Conservation (phyloP, 2,113 vertebrate species). For the Calidris pugnax region DNA sequence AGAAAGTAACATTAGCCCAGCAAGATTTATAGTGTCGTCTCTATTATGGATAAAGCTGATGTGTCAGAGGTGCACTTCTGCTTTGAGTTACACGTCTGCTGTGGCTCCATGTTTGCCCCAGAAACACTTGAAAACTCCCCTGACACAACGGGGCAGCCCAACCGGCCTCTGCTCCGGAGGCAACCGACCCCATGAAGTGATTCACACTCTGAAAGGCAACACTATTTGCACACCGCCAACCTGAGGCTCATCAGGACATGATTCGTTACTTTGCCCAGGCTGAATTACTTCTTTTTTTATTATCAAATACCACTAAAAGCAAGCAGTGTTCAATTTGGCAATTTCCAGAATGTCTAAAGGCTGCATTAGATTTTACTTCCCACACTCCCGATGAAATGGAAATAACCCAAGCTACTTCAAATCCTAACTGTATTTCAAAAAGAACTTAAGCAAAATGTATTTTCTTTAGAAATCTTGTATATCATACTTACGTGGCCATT, state of each 20-base stretch:
- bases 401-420: not conserved
- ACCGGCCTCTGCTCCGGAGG: accelerated
- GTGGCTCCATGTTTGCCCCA: not conserved
- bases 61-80: not conserved
- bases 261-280: not conserved
- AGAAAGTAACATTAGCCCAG: not conserved
- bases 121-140: not conserved
- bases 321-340: not conserved
- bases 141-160: not conserved
- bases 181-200: not conserved
- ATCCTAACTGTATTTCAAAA: accelerated
- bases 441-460: not conserved
- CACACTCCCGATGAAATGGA: not conserved
- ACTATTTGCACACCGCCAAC: not conserved
- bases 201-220: not conserved
- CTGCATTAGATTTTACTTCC: not conserved
- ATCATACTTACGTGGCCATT: slow-evolving; percentile 88
- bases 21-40: not conserved
- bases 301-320: not conserved
- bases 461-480: no score
- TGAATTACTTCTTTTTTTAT: not conserved
- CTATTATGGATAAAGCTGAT: not conserved
- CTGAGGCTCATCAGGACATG: not conserved
- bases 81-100: not conserved
- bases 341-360: not conserved